Conservation (phyloP, 2,888 invertebrate species). For the Nemotelus nigrinus region DNA sequence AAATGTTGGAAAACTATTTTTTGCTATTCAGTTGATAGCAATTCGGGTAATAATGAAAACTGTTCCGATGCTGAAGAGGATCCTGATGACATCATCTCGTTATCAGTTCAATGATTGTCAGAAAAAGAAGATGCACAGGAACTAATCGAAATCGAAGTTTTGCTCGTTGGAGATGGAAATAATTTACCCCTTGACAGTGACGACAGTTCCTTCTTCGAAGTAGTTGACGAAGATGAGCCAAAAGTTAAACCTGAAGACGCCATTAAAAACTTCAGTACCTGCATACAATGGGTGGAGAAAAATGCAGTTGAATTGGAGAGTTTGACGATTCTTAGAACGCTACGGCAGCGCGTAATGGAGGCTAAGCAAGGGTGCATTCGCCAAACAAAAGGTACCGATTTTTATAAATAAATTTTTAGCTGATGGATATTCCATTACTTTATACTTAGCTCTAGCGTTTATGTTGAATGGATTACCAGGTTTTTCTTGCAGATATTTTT, state of each 20-base stretch:
- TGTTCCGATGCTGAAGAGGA: too few relatives aligned
- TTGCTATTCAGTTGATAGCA: too few relatives aligned
- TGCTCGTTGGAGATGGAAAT: slow-evolving; percentile 4
- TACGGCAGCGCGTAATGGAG: background rate
- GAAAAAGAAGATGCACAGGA: too few relatives aligned
- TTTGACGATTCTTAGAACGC: slow-evolving; percentile 16
- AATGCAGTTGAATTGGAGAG: background rate
- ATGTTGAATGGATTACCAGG: background rate
- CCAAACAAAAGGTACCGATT: slow-evolving; percentile 3
- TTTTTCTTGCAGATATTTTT: background rate
- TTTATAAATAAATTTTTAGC: slow-evolving; percentile 4
- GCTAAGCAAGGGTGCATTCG: slow-evolving; percentile 3
- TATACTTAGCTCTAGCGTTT: slow-evolving; percentile 12
- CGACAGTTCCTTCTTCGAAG: slow-evolving; percentile 13
- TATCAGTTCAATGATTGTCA: background rate
- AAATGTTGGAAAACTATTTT: too few relatives aligned
- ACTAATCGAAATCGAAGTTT: too few relatives aligned
- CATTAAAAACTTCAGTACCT: background rate
- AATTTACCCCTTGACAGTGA: slow-evolving; percentile 19
- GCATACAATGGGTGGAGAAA: too few relatives aligned
- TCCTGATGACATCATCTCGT: background rate
- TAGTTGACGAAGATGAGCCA: slow-evolving; percentile 5
- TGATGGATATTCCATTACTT: slow-evolving; percentile 19
- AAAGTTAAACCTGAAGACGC: slow-evolving; percentile 1
- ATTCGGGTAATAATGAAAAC: too few relatives aligned